phyloP scores from a whole-genome alignment of 2,113 vertebrate genomes.

The Cyprinus carpio region DNA sequence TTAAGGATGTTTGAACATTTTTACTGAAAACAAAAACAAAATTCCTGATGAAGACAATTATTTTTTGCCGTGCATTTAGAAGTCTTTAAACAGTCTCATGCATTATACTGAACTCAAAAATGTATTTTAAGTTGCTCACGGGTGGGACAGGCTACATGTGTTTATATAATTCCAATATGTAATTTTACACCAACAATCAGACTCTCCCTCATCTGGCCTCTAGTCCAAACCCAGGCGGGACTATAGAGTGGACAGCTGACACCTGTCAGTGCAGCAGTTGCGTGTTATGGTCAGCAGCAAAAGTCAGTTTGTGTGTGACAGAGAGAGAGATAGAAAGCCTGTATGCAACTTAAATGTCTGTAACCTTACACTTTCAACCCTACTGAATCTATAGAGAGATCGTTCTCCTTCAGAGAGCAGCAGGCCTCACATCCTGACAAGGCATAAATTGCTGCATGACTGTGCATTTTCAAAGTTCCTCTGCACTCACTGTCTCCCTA shows the following conservation, averaged over 20 bases:
- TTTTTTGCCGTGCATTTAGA: background rate
- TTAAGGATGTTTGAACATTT: background rate
- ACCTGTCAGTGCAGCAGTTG: constrained; percentile 43
- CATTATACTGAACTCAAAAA: background rate
- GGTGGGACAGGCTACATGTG: background rate
- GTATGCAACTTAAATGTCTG: constrained; percentile 16
- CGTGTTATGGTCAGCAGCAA: constrained; percentile 13
- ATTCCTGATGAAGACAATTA: background rate
- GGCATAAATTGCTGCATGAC: constrained; percentile 29
- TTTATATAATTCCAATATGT: background rate
- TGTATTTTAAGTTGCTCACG: background rate
- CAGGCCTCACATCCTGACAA: constrained; percentile 29
- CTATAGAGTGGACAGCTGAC: constrained; percentile 55
- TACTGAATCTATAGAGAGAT: constrained; percentile 39
- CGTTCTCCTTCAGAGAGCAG: constrained; percentile 5
- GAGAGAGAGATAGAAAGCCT: constrained; percentile 42
- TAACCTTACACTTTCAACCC: constrained; percentile 62
- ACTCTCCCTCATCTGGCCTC: background rate
- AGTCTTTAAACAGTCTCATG: background rate
- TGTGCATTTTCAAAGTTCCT: constrained; percentile 24
- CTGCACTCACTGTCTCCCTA: background rate
- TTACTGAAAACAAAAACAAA: background rate
- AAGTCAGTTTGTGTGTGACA: constrained; percentile 16
- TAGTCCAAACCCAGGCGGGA: background rate
- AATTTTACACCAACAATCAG: background rate